Base-by-base conservation (phyloP, 2,888 invertebrate species). In the Noctua pronuba region DNA sequence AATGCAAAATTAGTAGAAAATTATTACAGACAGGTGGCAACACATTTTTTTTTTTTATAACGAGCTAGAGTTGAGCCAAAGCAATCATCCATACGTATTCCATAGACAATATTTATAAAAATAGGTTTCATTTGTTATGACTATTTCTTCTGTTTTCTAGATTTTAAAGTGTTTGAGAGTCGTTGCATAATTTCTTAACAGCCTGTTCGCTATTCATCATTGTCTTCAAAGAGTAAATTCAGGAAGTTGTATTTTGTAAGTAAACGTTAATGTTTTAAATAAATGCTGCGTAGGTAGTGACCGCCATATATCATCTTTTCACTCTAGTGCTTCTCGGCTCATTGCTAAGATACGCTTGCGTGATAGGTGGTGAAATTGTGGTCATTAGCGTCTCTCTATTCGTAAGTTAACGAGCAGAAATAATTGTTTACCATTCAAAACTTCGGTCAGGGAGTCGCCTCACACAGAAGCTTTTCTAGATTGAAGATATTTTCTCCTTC, bases 21-120 rank as follows among this genome's bases (percentile, higher is more conserved):
- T 79, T 80, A 82, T 87, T 72, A 75, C 73, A 16, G 35, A 69
- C 88, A 87, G 80, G 76, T 86, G 86, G 82, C 73, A 82, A 85
- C 52, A 78, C 67, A 67, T 13, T 18, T 52, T 44, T 24, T 38
- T 64, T 77, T 73, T 78, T 78, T 66, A 24, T n/a, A 49, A 38
- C 24, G 13, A 69, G n/a, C 31, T 31, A 18, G 38, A 31, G 8
- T 67, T 64, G 75, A 84, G 77, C 79, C 85, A 87, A 86, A 60
- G 77, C 52, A 72, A 24, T 75, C 21, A 41, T 13, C 44, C 64
- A 52, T 65, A 73, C 44, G 52, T 66, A 31, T n/a, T 28, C 46
- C 62, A 79, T 62, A 78, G 70, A 81, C 67, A 68, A 71, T 55
- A 55, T 64, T 73, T 41, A 49, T 60, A 16, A 31, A 85, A 73